Percentiles rank a stretch among this genome's conserved stretches.
These are phyloP conservation scores for Zapornia atra DNA, from an alignment of 2,113 vertebrate genomes.

Conservation along the genomic window DNA sequence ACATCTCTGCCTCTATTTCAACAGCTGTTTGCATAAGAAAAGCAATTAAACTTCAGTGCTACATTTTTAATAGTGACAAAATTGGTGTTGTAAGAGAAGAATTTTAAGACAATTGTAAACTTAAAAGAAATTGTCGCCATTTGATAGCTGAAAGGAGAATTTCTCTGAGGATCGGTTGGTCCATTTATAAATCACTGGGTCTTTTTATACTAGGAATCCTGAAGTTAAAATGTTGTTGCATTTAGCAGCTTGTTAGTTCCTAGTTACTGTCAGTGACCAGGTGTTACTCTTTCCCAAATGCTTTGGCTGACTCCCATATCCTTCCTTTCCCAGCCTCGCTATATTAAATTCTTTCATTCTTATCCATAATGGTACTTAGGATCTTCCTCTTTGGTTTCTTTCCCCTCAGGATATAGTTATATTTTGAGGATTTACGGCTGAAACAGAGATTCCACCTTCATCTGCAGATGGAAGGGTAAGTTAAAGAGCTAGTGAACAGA, in stretches of 20 bases:
- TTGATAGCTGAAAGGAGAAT: constrained; percentile 22
- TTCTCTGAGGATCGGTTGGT: not conserved
- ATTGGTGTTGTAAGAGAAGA: not conserved
- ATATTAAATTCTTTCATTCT: constrained; percentile 26
- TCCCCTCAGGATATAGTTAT: not conserved
- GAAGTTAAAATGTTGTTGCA: not conserved
- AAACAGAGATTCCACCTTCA: not conserved
- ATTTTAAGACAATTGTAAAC: constrained; percentile 40
- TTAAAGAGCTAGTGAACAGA: not conserved
- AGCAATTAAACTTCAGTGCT: constrained; percentile 29
- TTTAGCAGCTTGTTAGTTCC: constrained; percentile 13
- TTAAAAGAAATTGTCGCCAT: constrained; percentile 26
- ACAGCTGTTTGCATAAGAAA: constrained; percentile 49
- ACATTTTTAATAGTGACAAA: constrained; percentile 48
- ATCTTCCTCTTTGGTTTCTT: not conserved
- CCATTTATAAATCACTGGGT: not conserved
- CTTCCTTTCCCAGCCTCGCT: not conserved
- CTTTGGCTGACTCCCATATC: not conserved
- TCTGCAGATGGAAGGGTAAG: not conserved
- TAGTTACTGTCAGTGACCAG: constrained; percentile 9
- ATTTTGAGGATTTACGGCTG: not conserved
- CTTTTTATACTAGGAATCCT: not conserved
- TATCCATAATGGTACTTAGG: not conserved
- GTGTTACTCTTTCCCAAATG: constrained; percentile 1
- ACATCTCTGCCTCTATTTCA: constrained; percentile 36